Conservation (phyloP, 1,140 invertebrate genomes). For the Anthonomus grandis region DNA sequence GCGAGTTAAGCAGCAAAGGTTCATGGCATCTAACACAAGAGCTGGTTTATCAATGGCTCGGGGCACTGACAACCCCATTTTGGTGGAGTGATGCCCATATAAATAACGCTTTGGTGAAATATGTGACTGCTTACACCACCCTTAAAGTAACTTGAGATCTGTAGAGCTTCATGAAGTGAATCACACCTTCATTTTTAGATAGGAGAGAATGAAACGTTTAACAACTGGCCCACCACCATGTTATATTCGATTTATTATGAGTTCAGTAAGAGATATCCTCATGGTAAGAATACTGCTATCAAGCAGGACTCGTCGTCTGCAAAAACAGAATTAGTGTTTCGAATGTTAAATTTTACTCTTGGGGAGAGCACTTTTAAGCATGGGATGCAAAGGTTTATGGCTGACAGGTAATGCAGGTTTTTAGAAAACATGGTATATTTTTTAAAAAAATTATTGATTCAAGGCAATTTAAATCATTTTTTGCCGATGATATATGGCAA, state of each 20-base stretch:
- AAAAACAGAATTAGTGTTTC: constrained; percentile 82
- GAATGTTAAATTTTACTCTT: constrained; percentile 89
- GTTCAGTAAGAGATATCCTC: constrained; percentile 68
- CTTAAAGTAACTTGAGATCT: constrained; percentile 54
- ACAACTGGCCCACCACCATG: constrained; percentile 72
- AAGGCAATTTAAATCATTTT: constrained; percentile 71
- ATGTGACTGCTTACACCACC: constrained; percentile 64
- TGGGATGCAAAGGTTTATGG: constrained; percentile 69
- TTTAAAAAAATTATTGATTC: constrained; percentile 23
- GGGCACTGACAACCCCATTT: constrained; percentile 65
- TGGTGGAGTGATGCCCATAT: constrained; percentile 69
- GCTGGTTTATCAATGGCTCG: constrained; percentile 72
- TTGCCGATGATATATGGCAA: constrained; percentile 77
- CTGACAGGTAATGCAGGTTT: constrained; percentile 51
- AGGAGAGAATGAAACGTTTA: constrained; percentile 64
- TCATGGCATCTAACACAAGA: constrained; percentile 64
- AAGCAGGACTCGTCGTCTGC: constrained; percentile 66
- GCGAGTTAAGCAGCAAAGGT: constrained; percentile 59
- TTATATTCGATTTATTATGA: constrained; percentile 73
- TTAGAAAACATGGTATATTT: background rate
- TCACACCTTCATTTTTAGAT: constrained; percentile 51
- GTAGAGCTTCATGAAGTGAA: background rate
- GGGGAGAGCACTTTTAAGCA: constrained; percentile 73
- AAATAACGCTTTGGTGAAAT: constrained; percentile 70
- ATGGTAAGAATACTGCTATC: constrained; percentile 67